phyloP scores from a whole-genome alignment of 1,140 invertebrate species.

The Meloidogyne hapla region DNA sequence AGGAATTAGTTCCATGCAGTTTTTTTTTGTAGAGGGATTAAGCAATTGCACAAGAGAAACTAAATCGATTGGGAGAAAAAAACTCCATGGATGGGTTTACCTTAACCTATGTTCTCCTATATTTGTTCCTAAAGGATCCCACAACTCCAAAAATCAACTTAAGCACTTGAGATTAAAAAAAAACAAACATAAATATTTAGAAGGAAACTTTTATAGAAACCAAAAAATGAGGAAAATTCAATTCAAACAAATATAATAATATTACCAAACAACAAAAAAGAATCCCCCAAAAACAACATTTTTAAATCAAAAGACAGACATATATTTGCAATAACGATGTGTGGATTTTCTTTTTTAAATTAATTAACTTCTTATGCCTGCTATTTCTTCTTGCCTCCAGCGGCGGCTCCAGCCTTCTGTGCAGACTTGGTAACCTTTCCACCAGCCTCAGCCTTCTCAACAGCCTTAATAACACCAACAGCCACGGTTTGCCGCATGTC shows the following conservation, averaged over 20 bases:
- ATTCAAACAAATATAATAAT: conserved; percentile 2
- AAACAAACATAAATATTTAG: too few species aligned
- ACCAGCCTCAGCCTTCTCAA: conserved; percentile 45
- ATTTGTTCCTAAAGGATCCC: too few species aligned
- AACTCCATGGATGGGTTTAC: too few species aligned
- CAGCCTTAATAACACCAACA: conserved; percentile 87
- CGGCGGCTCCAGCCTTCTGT: conserved; percentile 30
- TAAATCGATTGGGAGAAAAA: too few species aligned
- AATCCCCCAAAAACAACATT: conserved; percentile 5
- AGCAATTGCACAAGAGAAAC: too few species aligned
- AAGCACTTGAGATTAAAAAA: too few species aligned
- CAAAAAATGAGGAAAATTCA: background rate
- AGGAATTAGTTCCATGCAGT: too few species aligned
- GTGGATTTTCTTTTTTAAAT: background rate
- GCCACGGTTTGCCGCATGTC: conserved; percentile 99
- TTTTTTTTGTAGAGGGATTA: too few species aligned
- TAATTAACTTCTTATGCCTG: background rate
- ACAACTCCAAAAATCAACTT: too few species aligned
- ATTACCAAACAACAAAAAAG: background rate
- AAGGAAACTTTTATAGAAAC: background rate
- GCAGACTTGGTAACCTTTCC: conserved; percentile 48
- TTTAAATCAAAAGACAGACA: background rate
- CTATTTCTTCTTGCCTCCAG: conserved; percentile 34
- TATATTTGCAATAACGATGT: conserved; percentile 6
- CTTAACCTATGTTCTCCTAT: too few species aligned